phyloP scores from a whole-genome alignment of 53 echinoderm and acorn worm genomes.

The Echinarachnius parma region DNA sequence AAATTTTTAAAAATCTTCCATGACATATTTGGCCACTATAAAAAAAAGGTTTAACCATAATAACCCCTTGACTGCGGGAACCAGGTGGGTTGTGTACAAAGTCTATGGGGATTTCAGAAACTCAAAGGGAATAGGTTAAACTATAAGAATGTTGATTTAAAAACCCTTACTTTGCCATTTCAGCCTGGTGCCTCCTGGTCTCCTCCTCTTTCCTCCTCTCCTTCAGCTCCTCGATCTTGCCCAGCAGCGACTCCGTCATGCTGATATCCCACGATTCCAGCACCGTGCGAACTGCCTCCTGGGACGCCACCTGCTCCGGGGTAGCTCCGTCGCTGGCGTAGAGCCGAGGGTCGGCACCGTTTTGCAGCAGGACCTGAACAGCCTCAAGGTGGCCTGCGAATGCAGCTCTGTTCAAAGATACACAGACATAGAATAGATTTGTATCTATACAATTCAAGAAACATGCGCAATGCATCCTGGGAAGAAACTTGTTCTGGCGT shows the following conservation, averaged over 20 bases:
- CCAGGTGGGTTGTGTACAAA: too few relatives aligned
- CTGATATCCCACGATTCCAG: constrained; percentile 83
- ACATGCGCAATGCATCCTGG: too few relatives aligned
- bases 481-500: constrained; percentile 95
- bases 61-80: too few relatives aligned
- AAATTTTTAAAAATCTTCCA: too few relatives aligned
- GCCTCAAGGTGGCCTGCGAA: constrained; percentile 96
- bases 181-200: constrained; percentile 67
- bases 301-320: constrained; percentile 86
- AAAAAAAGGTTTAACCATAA: too few relatives aligned
- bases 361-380: constrained; percentile 73
- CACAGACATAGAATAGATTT: too few relatives aligned
- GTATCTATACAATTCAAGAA: too few relatives aligned
- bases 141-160: too few relatives aligned
- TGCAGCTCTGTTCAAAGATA: constrained; percentile 88
- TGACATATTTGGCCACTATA: too few relatives aligned
- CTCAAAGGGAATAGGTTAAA: too few relatives aligned
- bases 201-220: constrained; percentile 82
- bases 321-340: constrained; percentile 90
- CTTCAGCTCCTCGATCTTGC: constrained; percentile 69
- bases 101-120: too few relatives aligned
- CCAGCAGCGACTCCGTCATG: constrained; percentile 72
- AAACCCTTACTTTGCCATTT: constrained; percentile 86
- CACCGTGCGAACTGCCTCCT: constrained; percentile 62
- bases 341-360: constrained; percentile 88